Base-by-base conservation (phyloP, 2,113 vertebrate genomes). In the Athene noctua region DNA sequence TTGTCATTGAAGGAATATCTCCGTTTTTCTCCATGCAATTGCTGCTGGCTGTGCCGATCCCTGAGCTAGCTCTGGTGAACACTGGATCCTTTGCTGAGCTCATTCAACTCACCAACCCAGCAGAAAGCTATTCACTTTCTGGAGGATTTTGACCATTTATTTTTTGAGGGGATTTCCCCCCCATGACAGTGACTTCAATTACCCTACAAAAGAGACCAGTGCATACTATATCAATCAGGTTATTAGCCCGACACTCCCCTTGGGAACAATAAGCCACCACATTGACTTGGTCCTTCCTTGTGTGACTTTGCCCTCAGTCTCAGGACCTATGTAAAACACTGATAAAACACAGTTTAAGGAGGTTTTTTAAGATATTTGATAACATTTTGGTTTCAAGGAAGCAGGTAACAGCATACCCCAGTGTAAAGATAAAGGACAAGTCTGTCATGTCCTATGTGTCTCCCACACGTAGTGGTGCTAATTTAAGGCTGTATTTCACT, bases 1-100 rank as follows among this genome's bases (percentile, higher is more conserved):
- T 38, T 57, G 18, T 15, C 38, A 63, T 5, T 0, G 0, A 72
- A 65, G 13, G n/a, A 88, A 68, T 59, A 68, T 21, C 18, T 62
- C 15, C 11, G 4, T 27, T 82, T 42, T 30, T 6, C 16, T 30
- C 44, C 5, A 27, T 3, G 47, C 15, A 55, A 22, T 11, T 63
- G 13, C 47, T 75, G 27, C 17, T 87, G 52, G 57, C 17, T 47
- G 15, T 34, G 34, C 15, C 1, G 1, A 19, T 42, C 42, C 49
- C 32, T 58, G 36, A 71, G 8, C 8, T n/a, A 63, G 19, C 29
- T 46, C 34, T 19, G 46, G 38, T 44, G 11, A 70, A 27, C 1
- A 0, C n/a, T 74, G 36, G 54, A 70, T 40, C 36, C 14, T 51
- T 52, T 46, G 17, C 27, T 66, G 67, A 80, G 32, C 30, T 73